These are phyloP conservation scores for Drosophila paracracens DNA, from an alignment of 2,888 invertebrate genomes.

Conservation along the genomic window DNA sequence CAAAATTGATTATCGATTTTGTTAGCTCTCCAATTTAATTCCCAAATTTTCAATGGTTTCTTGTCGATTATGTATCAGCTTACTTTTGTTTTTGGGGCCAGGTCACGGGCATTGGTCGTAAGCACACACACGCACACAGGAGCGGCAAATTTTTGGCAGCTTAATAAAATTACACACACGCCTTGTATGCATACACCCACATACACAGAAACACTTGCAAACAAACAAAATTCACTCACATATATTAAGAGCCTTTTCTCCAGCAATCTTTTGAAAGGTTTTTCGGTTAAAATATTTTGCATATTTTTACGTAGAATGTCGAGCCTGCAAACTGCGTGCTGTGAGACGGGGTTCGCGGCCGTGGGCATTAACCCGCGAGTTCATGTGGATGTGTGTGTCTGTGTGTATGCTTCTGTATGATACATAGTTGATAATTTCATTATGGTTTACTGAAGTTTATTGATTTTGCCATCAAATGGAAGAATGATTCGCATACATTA, in stretches of 20 bases:
- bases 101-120: constrained; percentile 26
- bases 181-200: constrained; percentile 29
- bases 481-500: constrained; percentile 21
- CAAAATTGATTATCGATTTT: background rate
- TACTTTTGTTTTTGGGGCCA: constrained; percentile 13
- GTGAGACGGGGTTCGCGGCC: constrained; percentile 1
- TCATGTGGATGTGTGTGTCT: constrained; percentile 2
- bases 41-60: constrained; percentile 17
- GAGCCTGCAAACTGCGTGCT: constrained; percentile 27
- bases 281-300: constrained; percentile 74
- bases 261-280: constrained; percentile 76
- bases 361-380: constrained; percentile 15
- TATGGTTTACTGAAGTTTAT: constrained; percentile 64
- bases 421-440: constrained; percentile 73
- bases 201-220: background rate
- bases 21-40: background rate
- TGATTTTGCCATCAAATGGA: constrained; percentile 56
- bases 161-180: constrained; percentile 61
- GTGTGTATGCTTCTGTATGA: constrained; percentile 1
- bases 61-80: constrained; percentile 20
- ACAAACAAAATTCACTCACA: constrained; percentile 11
- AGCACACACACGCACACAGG: background rate
- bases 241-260: constrained; percentile 21
- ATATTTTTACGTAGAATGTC: constrained; percentile 63
- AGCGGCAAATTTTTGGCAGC: constrained; percentile 23